A percentile compares a stretch with the other conserved stretches of the same genome.
Evolutionary conservation across 2,113 vertebrate species (phyloP).

Genomic region (Dromaius novaehollandiae): DNA sequence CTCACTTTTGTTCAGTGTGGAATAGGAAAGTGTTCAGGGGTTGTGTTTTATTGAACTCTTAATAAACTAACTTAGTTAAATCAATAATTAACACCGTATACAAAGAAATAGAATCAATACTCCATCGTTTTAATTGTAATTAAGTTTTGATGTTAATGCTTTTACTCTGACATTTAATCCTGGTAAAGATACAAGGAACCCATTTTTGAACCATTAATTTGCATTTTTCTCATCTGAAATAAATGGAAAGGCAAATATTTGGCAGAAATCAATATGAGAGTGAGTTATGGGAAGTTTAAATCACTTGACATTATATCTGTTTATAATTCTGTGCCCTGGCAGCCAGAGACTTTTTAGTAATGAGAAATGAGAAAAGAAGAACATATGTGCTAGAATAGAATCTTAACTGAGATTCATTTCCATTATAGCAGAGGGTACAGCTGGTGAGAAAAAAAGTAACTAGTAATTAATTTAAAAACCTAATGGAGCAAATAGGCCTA

Average conservation of each 20-base stretch:
- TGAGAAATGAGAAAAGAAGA: not conserved
- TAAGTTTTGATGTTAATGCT: slow-evolving; percentile 16
- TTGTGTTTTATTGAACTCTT: not conserved
- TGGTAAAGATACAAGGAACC: not conserved
- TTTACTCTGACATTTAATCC: slow-evolving; percentile 38
- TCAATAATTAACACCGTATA: not conserved
- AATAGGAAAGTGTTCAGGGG: not conserved
- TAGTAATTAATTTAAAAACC: not conserved
- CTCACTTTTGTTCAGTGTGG: not conserved
- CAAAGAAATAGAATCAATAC: not conserved
- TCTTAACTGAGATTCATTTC: not conserved
- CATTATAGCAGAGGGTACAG: not conserved
- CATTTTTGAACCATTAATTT: slow-evolving; percentile 51
- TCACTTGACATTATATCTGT: not conserved
- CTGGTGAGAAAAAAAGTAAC: not conserved
- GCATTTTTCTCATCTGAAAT: slow-evolving; percentile 29
- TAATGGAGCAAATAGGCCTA: not conserved
- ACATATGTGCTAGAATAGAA: not conserved
- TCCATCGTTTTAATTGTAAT: not conserved
- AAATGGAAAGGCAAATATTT: slow-evolving; percentile 26
- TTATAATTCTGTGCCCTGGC: not conserved
- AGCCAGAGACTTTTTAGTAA: slow-evolving; percentile 4
- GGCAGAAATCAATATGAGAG: slow-evolving; percentile 40
- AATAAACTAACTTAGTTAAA: not conserved
- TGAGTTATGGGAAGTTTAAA: not conserved